Conservation (phyloP, 2,797 vertebrate genomes). For the Eupleurogrammus muticus region DNA sequence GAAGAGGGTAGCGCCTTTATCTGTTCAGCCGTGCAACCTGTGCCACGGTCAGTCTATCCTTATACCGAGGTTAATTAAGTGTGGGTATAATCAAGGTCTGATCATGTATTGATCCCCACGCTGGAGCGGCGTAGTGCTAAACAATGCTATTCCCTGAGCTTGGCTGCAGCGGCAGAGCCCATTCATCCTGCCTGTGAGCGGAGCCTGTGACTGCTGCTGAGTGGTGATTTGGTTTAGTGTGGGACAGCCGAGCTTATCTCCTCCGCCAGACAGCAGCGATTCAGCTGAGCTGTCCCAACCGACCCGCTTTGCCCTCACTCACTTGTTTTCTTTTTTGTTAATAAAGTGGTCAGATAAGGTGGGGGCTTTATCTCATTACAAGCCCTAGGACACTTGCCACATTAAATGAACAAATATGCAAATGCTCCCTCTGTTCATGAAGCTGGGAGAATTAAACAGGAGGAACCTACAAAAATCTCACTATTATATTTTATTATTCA, state of each 20-base stretch:
- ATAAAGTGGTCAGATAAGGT: constrained; percentile 83
- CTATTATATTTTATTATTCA: constrained; percentile 64
- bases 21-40: constrained; percentile 41
- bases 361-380: constrained; percentile 79
- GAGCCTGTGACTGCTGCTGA: constrained; percentile 67
- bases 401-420: constrained; percentile 74
- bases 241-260: constrained; percentile 79
- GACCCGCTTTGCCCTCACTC: constrained; percentile 70
- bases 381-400: constrained; percentile 62
- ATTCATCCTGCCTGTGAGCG: constrained; percentile 72
- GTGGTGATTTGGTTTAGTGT: constrained; percentile 73
- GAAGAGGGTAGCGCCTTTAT: constrained; percentile 54
- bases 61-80: constrained; percentile 79
- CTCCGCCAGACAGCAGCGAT: constrained; percentile 76
- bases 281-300: constrained; percentile 71
- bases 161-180: constrained; percentile 55
- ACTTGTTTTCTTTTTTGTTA: constrained; percentile 78
- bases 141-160: constrained; percentile 77
- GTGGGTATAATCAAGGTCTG: constrained; percentile 79
- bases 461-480: constrained; percentile 51
- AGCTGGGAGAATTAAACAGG: constrained; percentile 60
- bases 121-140: constrained; percentile 69
- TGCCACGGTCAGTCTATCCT: constrained; percentile 58
- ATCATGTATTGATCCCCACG: constrained; percentile 77
- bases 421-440: constrained; percentile 59